Base-by-base conservation (phyloP, 2,797 vertebrate species). In the Threskiornis aethiopicus region DNA sequence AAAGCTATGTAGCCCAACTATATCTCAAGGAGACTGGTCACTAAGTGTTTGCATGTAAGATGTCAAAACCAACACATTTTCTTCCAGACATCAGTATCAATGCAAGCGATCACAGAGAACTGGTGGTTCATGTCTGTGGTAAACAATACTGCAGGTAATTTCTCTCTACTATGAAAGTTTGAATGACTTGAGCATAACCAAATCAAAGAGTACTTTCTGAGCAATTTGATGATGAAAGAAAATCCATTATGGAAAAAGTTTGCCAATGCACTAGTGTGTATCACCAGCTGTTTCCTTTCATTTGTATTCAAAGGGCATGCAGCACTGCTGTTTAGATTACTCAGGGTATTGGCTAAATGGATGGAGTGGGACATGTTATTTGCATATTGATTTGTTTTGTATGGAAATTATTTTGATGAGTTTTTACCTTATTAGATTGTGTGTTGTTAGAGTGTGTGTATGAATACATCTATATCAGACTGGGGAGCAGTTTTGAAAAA, bases 301-400 rank as follows among this genome's bases (percentile, higher is more conserved):
- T 97, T 97, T 93, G 41, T 81, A 97, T 95, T 97, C 93, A 66
- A 88, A 77, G n/a, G 51, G 15, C 73, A 73, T 55, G 41, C 31
- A 67, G 80, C 46, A 42, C 62, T 90, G 80, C 62, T 89, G 70
- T 62, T 95, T 81, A 79, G 76, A 86, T 95, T 95, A 82, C 91
- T 90, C 44, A 67, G 89, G 77, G 80, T 90, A 87, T 57, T 91
- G 90, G 58, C 20, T 94, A 96, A 94, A 93, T 94, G 73, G 54
- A 93, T 93, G 62, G 77, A 77, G 26, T 93, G 95, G 87, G 95
- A 88, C 55, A 35, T 66, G 58, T 62, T 93, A 95, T 96, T 97
- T 97, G 91, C 95, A 94, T 96, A 93, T 73, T 96, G 77, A 95
- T 97, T 93, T 93, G 80, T 55, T 97, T 96, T 91, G 66, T 82